Base-by-base conservation (phyloP, 2,888 invertebrate species). In the Habroteleia sp. region DNA sequence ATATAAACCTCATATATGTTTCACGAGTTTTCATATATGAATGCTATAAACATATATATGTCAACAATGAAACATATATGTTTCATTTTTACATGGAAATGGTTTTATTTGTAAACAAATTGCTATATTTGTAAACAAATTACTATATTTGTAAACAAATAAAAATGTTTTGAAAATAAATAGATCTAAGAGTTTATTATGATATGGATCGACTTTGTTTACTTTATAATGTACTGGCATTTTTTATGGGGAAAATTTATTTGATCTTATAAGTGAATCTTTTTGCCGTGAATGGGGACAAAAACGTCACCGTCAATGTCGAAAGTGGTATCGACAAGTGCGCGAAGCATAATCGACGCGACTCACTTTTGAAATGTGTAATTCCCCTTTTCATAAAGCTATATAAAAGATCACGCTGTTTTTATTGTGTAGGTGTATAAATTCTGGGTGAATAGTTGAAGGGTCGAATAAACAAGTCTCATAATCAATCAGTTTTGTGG, bases 401-500 rank as follows among this genome's bases (percentile, higher is more conserved):
- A 37, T 39, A 58, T 65, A 73, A 65, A 58, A 52, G 58, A 77
- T 77, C 74, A 48, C 62, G 78, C 46, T 52, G 20, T 39, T 78
- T n/a, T n/a, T 74, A 75, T 77, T 77, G 56, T 76, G 62, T 54
- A 68, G 37, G 63, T 58, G 52, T 56, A 63, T 46, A 48, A 35
- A 41, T 35, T 46, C 39, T 33, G 25, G 20, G 33, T 42, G 23
- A 52, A 35, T 23, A 46, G 8, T 29, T 39, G 46, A 66, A 76
- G 77, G 71, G 68, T 71, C 73, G 62, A 39, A 56, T 31, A 74
- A 37, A 37, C 65, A 46, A 58, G 52, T 41, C 23, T 62, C 78
- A 81, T 81, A 84, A 85, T 85, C 85, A 85, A 85, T 85, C 85
- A 85, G 82, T 81, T 82, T 81, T 81, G 83, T 81, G 82, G 79